Percentiles rank a stretch among this genome's conserved stretches.
These are phyloP conservation scores for Ciona savignyi DNA, from an alignment of 23 tunicate species.

Conservation along the genomic window DNA sequence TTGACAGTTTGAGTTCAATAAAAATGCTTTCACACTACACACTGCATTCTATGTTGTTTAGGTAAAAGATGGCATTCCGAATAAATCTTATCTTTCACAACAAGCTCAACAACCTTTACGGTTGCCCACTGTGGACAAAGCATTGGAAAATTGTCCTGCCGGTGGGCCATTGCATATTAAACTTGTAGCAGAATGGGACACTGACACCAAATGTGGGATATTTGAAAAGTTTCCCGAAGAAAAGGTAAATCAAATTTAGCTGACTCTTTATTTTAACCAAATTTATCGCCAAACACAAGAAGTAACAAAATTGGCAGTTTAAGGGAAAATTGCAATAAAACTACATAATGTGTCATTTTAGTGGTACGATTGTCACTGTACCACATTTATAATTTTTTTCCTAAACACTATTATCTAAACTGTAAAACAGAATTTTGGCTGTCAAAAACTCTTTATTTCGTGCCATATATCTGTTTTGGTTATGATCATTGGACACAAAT, in stretches of 20 bases:
- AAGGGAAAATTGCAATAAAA: too few species aligned
- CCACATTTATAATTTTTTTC: too few species aligned
- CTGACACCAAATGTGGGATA: conserved; percentile 36
- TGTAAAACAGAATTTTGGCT: too few species aligned
- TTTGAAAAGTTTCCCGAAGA: conserved; percentile 70
- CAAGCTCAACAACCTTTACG: conserved; percentile 39
- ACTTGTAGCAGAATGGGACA: conserved; percentile 71
- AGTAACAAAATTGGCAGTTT: too few species aligned
- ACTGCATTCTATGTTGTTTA: conserved; percentile 9
- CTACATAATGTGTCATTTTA: too few species aligned
- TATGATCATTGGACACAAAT: too few species aligned
- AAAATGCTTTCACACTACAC: not conserved
- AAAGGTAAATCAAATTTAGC: conserved; percentile 41
- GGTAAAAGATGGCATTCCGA: conserved; percentile 64
- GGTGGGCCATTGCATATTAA: conserved; percentile 81
- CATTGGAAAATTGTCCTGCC: conserved; percentile 78
- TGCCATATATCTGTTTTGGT: too few species aligned
- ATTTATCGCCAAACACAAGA: too few species aligned
- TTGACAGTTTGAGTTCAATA: not conserved
- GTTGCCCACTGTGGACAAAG: conserved; percentile 76
- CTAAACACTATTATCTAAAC: too few species aligned
- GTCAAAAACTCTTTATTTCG: too few species aligned
- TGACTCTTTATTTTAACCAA: too few species aligned
- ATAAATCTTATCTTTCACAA: conserved; percentile 33
- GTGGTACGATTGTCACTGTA: too few species aligned